Percentiles rank a stretch among this genome's conserved stretches.
Evolutionary conservation across 1,140 invertebrate species (phyloP).

Genomic region (Zophobas atratus): DNA sequence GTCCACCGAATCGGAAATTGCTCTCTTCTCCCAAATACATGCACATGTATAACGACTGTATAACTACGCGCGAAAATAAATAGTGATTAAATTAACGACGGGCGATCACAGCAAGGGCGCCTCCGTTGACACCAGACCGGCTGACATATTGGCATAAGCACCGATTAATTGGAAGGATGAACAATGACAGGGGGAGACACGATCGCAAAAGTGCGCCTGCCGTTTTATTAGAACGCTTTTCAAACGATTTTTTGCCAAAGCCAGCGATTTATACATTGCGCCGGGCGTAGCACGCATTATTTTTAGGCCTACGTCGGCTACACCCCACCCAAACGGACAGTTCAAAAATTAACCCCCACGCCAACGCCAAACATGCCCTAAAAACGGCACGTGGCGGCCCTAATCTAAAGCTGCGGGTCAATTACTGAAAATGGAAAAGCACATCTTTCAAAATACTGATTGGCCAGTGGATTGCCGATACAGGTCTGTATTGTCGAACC

Average conservation of each 20-base stretch:
- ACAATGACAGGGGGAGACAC: slow-evolving; percentile 27
- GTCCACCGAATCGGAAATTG: slow-evolving; percentile 36
- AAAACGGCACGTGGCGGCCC: too few species aligned
- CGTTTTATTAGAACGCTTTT: slow-evolving; percentile 33
- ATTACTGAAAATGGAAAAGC: too few species aligned
- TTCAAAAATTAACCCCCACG: neutral
- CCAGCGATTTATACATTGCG: slow-evolving; percentile 26
- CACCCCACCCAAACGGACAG: neutral
- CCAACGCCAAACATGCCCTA: too few species aligned
- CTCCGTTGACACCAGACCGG: slow-evolving; percentile 15
- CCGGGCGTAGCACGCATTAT: slow-evolving; percentile 12
- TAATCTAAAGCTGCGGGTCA: too few species aligned
- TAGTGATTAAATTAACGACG: slow-evolving; percentile 41
- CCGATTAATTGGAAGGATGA: slow-evolving; percentile 48
- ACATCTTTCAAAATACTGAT: too few species aligned
- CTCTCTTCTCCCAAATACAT: neutral
- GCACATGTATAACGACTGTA: slow-evolving; percentile 4
- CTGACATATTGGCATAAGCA: slow-evolving; percentile 41
- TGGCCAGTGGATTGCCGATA: too few species aligned
- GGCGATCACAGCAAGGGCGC: slow-evolving; percentile 31
- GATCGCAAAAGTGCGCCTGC: slow-evolving; percentile 19
- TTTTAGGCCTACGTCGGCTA: slow-evolving; percentile 10
- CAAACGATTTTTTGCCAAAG: slow-evolving; percentile 37
- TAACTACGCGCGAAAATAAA: slow-evolving; percentile 17
- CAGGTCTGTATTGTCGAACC: too few species aligned